phyloP scores from a whole-genome alignment of 2,113 vertebrate genomes.

The Trogon melanurus region DNA sequence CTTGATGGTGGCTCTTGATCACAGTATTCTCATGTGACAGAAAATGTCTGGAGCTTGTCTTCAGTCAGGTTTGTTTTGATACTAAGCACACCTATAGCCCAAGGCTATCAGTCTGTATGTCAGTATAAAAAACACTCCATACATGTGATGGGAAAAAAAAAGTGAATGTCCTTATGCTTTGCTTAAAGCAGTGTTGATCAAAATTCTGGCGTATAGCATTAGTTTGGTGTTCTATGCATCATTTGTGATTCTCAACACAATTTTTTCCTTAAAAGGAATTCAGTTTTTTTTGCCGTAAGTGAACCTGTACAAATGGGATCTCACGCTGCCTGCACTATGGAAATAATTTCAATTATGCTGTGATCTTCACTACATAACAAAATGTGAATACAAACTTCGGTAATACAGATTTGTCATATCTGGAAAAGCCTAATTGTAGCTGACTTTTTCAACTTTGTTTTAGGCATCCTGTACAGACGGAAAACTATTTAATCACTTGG shows the following conservation, averaged over 20 bases:
- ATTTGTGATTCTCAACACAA: background rate
- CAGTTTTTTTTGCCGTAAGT: background rate
- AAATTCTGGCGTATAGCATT: background rate
- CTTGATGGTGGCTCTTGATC: background rate
- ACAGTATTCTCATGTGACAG: background rate
- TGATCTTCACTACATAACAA: background rate
- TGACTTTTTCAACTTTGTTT: conserved; percentile 14
- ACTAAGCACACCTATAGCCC: background rate
- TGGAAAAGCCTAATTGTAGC: background rate
- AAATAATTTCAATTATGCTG: background rate
- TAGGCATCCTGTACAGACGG: conserved; percentile 94
- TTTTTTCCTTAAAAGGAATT: background rate
- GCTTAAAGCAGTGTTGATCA: background rate
- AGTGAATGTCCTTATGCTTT: background rate
- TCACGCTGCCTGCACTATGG: background rate
- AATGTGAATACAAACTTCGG: background rate
- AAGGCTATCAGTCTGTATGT: background rate
- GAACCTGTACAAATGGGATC: background rate
- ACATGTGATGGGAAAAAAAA: background rate
- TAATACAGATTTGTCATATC: background rate
- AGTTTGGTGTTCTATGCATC: background rate
- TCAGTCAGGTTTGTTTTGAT: background rate
- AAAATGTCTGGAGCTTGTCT: background rate
- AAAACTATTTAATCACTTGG: conserved; percentile 92
- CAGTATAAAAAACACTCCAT: background rate